These are phyloP conservation scores for Eucidaris tribuloides DNA, from an alignment of 35 echinoderm and acorn worm genomes.

Conservation along the genomic window DNA sequence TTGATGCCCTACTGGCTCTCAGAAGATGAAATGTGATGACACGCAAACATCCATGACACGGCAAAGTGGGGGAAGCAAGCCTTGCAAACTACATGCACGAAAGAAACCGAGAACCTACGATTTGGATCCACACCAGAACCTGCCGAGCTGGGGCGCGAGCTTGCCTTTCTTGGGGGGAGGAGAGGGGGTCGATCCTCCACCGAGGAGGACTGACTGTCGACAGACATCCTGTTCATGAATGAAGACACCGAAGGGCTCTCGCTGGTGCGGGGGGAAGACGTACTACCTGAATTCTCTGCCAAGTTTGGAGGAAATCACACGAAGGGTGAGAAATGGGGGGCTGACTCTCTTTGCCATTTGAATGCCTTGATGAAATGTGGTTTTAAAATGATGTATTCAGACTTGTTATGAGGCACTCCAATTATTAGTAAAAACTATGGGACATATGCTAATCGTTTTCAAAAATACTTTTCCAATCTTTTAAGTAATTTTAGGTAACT, in stretches of 20 bases:
- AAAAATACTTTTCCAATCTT: too few species aligned
- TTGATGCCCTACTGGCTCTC: background rate
- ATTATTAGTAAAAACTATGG: too few species aligned
- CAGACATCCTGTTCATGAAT: slow-evolving; percentile 9
- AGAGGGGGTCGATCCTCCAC: background rate
- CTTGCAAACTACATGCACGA: background rate
- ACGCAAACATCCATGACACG: background rate
- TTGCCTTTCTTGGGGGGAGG: background rate
- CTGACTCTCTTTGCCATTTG: too few species aligned
- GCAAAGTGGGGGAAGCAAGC: background rate
- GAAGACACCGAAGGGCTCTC: slow-evolving; percentile 13
- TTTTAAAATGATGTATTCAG: too few species aligned
- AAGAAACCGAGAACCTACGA: slow-evolving; percentile 6
- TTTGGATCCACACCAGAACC: slow-evolving; percentile 16
- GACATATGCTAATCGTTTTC: too few species aligned
- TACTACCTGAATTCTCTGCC: background rate
- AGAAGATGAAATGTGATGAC: background rate
- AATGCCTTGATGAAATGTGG: too few species aligned
- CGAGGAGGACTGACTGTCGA: slow-evolving; percentile 2
- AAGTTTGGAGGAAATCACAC: background rate
- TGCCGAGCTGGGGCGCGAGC: slow-evolving; percentile 8
- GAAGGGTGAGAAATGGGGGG: background rate
- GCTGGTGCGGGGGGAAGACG: slow-evolving; percentile 4
- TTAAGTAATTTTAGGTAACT: too few species aligned
- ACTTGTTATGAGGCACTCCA: too few species aligned